phyloP scores from a whole-genome alignment of 2,113 vertebrate species.

The Colius striatus region DNA sequence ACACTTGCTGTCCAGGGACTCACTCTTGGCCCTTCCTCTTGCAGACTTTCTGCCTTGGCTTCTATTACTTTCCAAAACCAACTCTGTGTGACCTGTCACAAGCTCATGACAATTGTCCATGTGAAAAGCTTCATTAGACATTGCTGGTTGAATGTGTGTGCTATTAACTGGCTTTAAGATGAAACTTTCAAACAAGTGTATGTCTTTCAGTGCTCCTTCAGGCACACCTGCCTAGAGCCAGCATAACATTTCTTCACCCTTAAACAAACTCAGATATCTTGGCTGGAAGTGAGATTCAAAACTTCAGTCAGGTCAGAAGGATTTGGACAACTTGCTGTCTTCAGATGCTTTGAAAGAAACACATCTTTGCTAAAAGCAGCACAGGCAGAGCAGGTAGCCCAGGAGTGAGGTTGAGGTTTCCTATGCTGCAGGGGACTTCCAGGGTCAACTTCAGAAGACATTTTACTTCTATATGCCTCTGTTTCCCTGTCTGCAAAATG shows the following conservation, averaged over 20 bases:
- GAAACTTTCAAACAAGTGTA: neutral
- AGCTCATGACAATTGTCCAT: neutral
- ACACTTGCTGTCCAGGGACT: neutral
- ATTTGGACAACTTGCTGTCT: neutral
- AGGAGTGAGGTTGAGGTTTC: neutral
- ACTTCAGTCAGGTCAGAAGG: neutral
- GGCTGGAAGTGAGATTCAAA: neutral
- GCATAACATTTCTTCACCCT: neutral
- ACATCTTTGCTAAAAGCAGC: neutral
- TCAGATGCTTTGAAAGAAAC: neutral
- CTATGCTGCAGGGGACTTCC: neutral
- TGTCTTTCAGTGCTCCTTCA: neutral
- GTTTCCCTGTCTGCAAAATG: neutral
- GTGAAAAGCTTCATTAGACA: neutral
- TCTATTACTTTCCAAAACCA: neutral
- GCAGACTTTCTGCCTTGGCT: neutral
- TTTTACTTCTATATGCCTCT: neutral
- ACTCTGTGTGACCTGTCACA: neutral
- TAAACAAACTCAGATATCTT: neutral
- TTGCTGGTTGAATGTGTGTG: neutral
- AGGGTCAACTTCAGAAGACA: neutral
- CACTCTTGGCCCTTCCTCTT: neutral
- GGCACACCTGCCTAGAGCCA: neutral
- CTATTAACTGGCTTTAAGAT: neutral
- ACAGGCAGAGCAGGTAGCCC: neutral